Conservation (phyloP, 2,888 invertebrate species). For the Limnephilus marmoratus region DNA sequence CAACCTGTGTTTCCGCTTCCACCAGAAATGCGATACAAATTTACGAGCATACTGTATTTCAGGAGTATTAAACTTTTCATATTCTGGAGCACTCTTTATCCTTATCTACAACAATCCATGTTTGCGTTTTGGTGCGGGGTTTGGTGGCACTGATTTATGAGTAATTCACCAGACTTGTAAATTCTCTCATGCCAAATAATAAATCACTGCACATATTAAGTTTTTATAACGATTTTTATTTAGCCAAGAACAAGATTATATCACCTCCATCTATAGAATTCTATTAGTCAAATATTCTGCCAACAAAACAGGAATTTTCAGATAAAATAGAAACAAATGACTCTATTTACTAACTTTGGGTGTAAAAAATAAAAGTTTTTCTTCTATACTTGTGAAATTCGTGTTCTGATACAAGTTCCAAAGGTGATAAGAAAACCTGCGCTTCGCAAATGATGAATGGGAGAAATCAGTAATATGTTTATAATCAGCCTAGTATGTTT, state of each 20-base stretch:
- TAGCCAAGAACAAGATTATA: neutral
- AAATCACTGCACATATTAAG: neutral
- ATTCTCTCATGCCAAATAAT: neutral
- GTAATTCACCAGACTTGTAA: neutral
- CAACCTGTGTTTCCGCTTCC: constrained; percentile 36
- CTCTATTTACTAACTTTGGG: too few relatives aligned
- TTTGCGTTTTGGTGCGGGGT: neutral
- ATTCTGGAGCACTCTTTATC: neutral
- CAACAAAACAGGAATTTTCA: too few relatives aligned
- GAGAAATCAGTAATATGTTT: too few relatives aligned
- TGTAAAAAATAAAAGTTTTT: too few relatives aligned
- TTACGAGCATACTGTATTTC: constrained; percentile 21
- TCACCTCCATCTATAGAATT: neutral
- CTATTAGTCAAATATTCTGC: too few relatives aligned
- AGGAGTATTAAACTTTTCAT: constrained; percentile 3
- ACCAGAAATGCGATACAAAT: constrained; percentile 44
- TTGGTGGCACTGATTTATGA: neutral
- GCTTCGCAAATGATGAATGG: too few relatives aligned
- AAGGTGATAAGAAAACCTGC: too few relatives aligned
- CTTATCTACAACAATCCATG: neutral
- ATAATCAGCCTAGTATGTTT: too few relatives aligned
- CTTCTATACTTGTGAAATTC: too few relatives aligned
- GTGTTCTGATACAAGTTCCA: too few relatives aligned
- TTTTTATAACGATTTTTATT: neutral
- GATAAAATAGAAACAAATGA: too few relatives aligned